These are phyloP conservation scores for Castor canadensis DNA, from an alignment of 2,113 vertebrate genomes.

Conservation along the genomic window DNA sequence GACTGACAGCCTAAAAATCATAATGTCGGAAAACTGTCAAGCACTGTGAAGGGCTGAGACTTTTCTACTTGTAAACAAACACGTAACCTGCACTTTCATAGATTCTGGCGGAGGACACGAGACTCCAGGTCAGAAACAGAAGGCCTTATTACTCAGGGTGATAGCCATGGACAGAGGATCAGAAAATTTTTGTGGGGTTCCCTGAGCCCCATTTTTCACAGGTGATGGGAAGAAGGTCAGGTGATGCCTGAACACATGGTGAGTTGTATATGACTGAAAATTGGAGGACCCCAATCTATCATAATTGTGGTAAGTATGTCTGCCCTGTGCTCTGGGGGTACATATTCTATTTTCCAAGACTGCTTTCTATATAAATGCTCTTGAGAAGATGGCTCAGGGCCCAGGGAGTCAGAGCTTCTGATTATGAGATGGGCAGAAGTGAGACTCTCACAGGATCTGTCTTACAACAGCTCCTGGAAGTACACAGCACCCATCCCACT, in stretches of 20 bases:
- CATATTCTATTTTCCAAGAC: background rate
- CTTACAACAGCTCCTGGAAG: background rate
- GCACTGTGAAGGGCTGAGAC: background rate
- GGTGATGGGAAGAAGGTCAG: background rate
- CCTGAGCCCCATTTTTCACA: fast-evolving
- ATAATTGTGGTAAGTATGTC: background rate
- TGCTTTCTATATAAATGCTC: background rate
- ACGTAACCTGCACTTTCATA: background rate
- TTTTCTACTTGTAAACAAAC: background rate
- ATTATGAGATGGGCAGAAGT: background rate
- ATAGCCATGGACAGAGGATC: background rate
- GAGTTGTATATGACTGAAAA: background rate
- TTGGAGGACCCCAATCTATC: background rate
- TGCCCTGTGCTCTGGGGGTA: background rate
- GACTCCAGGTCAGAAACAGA: conserved; percentile 1
- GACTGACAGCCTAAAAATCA: background rate
- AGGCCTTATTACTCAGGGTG: background rate
- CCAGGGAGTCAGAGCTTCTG: background rate
- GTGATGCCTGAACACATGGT: fast-evolving
- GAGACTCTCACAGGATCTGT: background rate
- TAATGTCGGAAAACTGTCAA: conserved; percentile 7
- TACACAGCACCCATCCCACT: fast-evolving
- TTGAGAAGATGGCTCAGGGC: background rate
- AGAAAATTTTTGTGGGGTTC: background rate
- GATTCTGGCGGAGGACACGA: background rate